Evolutionary conservation across 2,888 invertebrate genomes (phyloP), one percentile per base, ranked within the genome.

Genomic region (Gymnocheta viridis): DNA sequence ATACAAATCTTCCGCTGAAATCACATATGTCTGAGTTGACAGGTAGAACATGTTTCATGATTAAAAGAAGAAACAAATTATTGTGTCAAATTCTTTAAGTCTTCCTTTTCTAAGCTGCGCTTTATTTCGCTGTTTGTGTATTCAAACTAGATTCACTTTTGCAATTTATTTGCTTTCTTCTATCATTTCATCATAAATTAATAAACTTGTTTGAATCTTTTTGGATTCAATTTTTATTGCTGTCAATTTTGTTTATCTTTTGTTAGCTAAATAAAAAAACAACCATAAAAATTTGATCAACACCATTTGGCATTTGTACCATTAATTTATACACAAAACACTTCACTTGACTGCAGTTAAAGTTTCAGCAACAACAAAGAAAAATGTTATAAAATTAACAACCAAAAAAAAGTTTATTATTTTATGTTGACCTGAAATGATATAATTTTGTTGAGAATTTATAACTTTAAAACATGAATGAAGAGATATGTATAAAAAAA

Each of bases 121-220:
- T 64, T 44, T 24, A 41, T 19, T 32, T 47, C 12, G 0, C n/a
- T 29, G 29, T 54, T 24, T n/a, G 17, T n/a, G n/a, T n/a, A n/a
- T 29, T 38, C 4, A 35, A 73, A 73, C 72, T 35, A 73, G 72
- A 32, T 60, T 60, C 60, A 72, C 41, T 72, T 70, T 56, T 54
- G 38, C 24, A 9, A 19, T 17, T 19, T 2, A n/a, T 29, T 44
- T 14, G 47, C 29, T 58, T 70, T 44, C 32, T 73, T 60, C 47
- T 60, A 35, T 49, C 32, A 24, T 60, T 6, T 17, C n/a, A 56
- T 29, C 22, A 70, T 58, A 44, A 29, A 22, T 72, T 44, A 47
- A 22, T 6, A 35, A 73, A 73, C 70, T 44, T 19, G 70, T 72
- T 72, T 22, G n/a, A 58, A 32, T 47, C 44, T 58, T 19, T 44